These are phyloP conservation scores for Turnix velox DNA, from an alignment of 2,113 vertebrate species.

Conservation along the genomic window DNA sequence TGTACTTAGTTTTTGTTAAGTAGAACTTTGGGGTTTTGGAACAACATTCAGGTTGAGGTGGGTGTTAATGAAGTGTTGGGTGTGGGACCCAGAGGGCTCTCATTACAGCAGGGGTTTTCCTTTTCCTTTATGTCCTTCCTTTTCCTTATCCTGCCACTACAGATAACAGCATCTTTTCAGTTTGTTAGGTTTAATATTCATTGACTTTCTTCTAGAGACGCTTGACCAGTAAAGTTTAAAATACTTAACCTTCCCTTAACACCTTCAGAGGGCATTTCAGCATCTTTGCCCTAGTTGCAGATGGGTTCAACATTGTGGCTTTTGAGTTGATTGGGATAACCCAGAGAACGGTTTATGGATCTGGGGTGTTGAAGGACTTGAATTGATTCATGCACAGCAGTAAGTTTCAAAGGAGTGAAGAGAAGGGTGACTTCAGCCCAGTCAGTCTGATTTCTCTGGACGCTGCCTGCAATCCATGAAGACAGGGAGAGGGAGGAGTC, in stretches of 20 bases:
- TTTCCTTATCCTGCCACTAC: constrained; percentile 45
- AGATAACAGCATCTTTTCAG: constrained; percentile 63
- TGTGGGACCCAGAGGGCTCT: constrained; percentile 65
- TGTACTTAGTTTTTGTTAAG: background rate
- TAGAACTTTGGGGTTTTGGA: background rate
- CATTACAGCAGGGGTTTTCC: constrained; percentile 60
- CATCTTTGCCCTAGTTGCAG: background rate
- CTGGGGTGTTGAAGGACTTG: background rate
- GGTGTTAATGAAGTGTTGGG: background rate
- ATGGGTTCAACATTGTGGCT: background rate
- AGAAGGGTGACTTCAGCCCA: background rate
- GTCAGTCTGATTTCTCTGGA: background rate
- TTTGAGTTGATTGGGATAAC: background rate
- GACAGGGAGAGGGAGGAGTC: background rate
- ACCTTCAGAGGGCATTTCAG: background rate
- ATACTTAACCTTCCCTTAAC: constrained; percentile 77
- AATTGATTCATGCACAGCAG: background rate
- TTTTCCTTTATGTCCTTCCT: constrained; percentile 40
- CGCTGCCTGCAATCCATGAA: fast-evolving
- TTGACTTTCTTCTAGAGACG: constrained; percentile 72
- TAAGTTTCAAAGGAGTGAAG: background rate
- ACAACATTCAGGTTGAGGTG: fast-evolving
- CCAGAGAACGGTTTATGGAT: background rate
- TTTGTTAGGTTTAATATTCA: constrained; percentile 65
- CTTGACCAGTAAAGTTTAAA: constrained; percentile 67